Evolutionary conservation across 2,797 vertebrate genomes (phyloP).

Genomic region (Coendou prehensilis): DNA sequence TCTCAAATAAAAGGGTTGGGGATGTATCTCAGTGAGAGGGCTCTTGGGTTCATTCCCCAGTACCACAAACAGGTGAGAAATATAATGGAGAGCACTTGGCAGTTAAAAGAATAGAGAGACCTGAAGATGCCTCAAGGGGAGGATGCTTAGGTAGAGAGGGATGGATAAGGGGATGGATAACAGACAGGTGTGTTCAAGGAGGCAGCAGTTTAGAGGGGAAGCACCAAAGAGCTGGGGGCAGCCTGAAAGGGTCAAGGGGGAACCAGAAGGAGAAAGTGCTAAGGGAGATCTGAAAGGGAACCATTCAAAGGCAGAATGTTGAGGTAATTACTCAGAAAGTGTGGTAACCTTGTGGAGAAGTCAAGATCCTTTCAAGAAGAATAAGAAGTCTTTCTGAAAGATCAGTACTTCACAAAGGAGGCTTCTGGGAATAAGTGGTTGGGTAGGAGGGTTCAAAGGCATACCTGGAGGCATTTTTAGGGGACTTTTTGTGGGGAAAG

Average conservation of each 20-base stretch:
- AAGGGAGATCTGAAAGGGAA: slow-evolving; percentile 52
- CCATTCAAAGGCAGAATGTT: slow-evolving; percentile 36
- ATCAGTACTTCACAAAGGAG: background rate
- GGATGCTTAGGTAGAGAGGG: background rate
- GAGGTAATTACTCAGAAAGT: slow-evolving; percentile 64
- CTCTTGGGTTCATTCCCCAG: background rate
- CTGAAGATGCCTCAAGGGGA: background rate
- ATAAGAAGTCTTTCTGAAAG: slow-evolving; percentile 44
- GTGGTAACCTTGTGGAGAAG: background rate
- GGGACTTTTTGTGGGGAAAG: background rate
- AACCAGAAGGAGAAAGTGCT: slow-evolving; percentile 36
- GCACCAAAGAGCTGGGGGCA: background rate
- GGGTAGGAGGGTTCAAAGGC: background rate
- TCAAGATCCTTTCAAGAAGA: slow-evolving; percentile 41
- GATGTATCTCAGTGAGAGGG: background rate
- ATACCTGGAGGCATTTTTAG: slow-evolving; percentile 23
- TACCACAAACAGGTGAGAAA: background rate
- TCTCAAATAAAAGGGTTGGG: background rate
- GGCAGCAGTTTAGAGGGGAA: slow-evolving; percentile 36
- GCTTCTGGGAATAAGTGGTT: background rate
- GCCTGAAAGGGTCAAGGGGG: background rate
- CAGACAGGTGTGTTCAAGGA: background rate
- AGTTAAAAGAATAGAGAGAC: slow-evolving; percentile 19
- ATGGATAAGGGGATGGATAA: background rate
- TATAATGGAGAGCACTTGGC: background rate